A percentile compares a stretch with the other conserved stretches of the same genome.
phyloP scores from a whole-genome alignment of 2,888 invertebrate genomes.

The Tetragonula carbonaria region DNA sequence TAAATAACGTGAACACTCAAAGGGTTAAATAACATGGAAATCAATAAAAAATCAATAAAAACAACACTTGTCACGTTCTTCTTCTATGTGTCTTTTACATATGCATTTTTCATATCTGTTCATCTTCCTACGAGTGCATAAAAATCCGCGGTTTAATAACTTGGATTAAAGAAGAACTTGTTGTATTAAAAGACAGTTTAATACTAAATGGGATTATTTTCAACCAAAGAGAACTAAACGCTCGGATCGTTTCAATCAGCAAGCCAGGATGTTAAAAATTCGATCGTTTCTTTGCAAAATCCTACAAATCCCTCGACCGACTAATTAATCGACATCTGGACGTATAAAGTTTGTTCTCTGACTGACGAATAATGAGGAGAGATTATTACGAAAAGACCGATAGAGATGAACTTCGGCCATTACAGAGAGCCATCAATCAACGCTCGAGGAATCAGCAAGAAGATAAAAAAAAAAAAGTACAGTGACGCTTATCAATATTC shows the following conservation, averaged over 20 bases:
- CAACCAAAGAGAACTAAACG: neutral
- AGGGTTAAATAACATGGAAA: too few relatives aligned
- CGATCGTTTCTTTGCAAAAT: neutral
- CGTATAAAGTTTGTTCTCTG: neutral
- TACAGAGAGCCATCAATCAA: constrained; percentile 29
- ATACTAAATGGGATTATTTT: neutral
- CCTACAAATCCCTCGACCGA: neutral
- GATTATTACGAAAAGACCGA: neutral
- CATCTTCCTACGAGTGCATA: neutral
- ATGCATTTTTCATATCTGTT: neutral
- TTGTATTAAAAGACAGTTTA: neutral
- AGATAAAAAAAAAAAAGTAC: neutral
- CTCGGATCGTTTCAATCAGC: too few relatives aligned
- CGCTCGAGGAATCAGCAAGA: constrained; percentile 25
- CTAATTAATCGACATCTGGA: neutral
- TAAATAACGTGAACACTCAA: too few relatives aligned
- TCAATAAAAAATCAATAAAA: too few relatives aligned
- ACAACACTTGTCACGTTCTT: neutral
- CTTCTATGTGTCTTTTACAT: neutral
- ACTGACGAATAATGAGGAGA: constrained; percentile 16
- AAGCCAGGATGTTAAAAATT: neutral
- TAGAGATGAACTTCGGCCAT: constrained; percentile 7
- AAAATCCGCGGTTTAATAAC: neutral
- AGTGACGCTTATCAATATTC: too few relatives aligned
- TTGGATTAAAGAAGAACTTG: too few relatives aligned